Evolutionary conservation across 1,140 invertebrate genomes (phyloP).

Genomic region (Pollicipes pollicipes): DNA sequence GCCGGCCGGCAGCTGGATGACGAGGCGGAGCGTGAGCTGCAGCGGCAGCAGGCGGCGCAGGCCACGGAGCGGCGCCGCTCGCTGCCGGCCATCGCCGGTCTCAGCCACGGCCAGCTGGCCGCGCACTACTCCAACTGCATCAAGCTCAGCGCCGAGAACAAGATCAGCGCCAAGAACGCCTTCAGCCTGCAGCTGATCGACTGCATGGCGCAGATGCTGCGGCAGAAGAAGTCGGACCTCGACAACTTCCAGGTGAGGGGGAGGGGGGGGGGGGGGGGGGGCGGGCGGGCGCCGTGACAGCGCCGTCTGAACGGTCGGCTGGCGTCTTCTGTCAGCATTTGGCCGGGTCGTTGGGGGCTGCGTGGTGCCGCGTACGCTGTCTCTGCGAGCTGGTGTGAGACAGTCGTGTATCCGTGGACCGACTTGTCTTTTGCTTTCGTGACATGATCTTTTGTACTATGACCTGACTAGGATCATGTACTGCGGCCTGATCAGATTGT

Average conservation of each 20-base stretch:
- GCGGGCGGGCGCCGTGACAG: too few relatives aligned
- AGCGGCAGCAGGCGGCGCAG: background rate
- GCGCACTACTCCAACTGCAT: conserved; percentile 47
- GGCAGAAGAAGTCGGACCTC: conserved; percentile 42
- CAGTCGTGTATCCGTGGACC: background rate
- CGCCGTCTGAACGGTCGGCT: too few relatives aligned
- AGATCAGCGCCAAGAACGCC: conserved; percentile 69
- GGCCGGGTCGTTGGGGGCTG: too few relatives aligned
- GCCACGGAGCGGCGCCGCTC: background rate
- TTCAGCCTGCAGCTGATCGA: conserved; percentile 67
- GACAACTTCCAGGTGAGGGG: conserved; percentile 39
- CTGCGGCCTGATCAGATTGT: too few relatives aligned
- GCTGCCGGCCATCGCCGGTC: conserved; percentile 19
- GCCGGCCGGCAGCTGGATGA: background rate
- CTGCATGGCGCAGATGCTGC: conserved; percentile 51
- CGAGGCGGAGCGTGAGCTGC: background rate
- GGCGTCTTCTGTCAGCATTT: too few relatives aligned
- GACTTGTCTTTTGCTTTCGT: conserved; percentile 2
- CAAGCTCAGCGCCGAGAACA: conserved; percentile 47
- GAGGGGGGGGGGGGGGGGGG: too few relatives aligned
- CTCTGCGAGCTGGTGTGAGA: too few relatives aligned
- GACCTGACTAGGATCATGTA: too few relatives aligned
- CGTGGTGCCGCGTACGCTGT: too few relatives aligned
- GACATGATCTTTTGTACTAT: background rate
- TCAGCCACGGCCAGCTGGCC: conserved; percentile 32